Evolutionary conservation across 2,888 invertebrate species (phyloP).

Genomic region (Agrochola lychnidis): DNA sequence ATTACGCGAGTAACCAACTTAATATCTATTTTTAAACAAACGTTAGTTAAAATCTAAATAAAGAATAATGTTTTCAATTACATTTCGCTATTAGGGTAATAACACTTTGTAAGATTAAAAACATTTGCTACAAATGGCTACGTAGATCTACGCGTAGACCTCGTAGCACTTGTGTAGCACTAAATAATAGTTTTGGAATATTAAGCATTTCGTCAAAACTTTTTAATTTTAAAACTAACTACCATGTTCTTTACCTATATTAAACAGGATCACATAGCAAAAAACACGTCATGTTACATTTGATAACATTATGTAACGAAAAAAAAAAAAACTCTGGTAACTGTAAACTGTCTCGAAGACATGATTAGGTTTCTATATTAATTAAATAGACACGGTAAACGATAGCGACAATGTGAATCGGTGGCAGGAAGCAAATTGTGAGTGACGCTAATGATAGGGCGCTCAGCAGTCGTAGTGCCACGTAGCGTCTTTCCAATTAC

Average conservation of each 20-base stretch:
- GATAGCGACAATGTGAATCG: conserved; percentile 68
- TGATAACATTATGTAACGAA: too few relatives aligned
- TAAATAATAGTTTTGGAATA: background rate
- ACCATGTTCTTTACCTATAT: background rate
- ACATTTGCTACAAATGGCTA: conserved; percentile 28
- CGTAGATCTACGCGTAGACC: conserved; percentile 1
- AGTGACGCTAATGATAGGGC: conserved; percentile 90
- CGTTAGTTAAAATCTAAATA: background rate
- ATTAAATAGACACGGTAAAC: conserved; percentile 66
- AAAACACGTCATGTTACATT: background rate
- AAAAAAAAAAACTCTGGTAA: background rate
- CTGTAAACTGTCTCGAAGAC: conserved; percentile 43
- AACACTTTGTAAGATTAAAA: background rate
- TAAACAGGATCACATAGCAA: background rate
- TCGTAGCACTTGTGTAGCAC: conserved; percentile 49
- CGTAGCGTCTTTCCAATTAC: conserved; percentile 85
- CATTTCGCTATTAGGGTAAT: background rate
- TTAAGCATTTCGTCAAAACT: background rate
- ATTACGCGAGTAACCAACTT: background rate
- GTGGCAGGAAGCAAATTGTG: conserved; percentile 82
- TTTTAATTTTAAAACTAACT: background rate
- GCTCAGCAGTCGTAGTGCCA: conserved; percentile 80
- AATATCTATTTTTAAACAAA: conserved; percentile 7
- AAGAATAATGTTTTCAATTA: conserved; percentile 7
- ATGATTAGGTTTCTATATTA: conserved; percentile 63